Conservation (phyloP, 2,113 vertebrate species). For the Misgurnus mizolepis region DNA sequence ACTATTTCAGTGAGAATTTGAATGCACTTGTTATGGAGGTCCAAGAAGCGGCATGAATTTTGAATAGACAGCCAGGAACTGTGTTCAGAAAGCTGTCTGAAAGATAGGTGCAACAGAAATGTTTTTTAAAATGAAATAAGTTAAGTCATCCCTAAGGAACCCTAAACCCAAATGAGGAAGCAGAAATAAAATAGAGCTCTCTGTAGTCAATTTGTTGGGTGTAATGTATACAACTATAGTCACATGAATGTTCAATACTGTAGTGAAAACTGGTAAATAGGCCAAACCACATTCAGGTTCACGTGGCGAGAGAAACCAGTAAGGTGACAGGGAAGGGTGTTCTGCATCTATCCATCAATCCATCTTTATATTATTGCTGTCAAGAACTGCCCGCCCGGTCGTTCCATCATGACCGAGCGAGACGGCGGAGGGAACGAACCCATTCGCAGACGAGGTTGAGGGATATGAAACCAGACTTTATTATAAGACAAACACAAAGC, state of each 20-base stretch:
- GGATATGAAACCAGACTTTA: too few relatives aligned
- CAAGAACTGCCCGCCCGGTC: too few relatives aligned
- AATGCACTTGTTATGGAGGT: background rate
- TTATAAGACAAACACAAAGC: too few relatives aligned
- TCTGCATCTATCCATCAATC: background rate
- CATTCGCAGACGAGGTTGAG: too few relatives aligned
- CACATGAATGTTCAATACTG: background rate
- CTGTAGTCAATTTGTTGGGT: background rate
- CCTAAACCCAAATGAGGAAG: background rate
- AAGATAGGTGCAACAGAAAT: background rate
- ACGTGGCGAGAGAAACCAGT: too few relatives aligned
- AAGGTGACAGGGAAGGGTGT: background rate
- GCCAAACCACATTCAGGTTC: background rate
- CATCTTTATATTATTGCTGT: too few relatives aligned
- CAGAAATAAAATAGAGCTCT: background rate
- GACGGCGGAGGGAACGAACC: too few relatives aligned
- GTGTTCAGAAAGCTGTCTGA: constrained; percentile 3
- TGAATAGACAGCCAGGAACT: constrained; percentile 28
- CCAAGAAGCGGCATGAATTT: constrained; percentile 23
- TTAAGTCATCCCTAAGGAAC: background rate
- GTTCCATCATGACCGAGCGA: too few relatives aligned
- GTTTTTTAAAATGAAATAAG: background rate
- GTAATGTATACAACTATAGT: background rate
- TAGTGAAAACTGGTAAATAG: background rate
- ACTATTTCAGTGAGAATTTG: constrained; percentile 3